Evolutionary conservation across 1,140 invertebrate genomes (phyloP).

Genomic region (Drosophila erecta): DNA sequence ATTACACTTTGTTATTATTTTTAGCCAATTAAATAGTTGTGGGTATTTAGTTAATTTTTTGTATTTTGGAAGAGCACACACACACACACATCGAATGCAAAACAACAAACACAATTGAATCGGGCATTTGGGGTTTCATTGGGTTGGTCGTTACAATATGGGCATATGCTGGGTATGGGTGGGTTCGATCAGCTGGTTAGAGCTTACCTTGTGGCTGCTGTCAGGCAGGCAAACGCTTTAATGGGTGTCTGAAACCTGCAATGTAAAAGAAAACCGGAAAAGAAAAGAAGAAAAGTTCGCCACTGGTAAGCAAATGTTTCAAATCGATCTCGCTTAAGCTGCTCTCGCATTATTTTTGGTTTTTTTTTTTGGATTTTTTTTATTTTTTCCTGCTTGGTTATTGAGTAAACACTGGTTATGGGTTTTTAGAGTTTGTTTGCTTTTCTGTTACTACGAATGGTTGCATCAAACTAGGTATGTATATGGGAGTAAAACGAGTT

Average conservation of each 20-base stretch:
- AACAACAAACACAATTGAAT: constrained; percentile 39
- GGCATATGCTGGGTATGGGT: constrained; percentile 23
- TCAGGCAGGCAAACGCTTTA: constrained; percentile 85
- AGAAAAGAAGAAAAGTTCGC: constrained; percentile 81
- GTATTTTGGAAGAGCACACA: neutral
- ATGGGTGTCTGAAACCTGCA: constrained; percentile 84
- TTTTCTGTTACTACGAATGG: constrained; percentile 39
- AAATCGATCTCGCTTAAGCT: constrained; percentile 56
- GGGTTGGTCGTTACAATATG: constrained; percentile 24
- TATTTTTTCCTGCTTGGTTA: constrained; percentile 27
- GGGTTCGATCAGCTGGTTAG: constrained; percentile 59
- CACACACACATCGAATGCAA: constrained; percentile 22
- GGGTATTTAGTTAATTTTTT: neutral
- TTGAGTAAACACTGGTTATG: constrained; percentile 57
- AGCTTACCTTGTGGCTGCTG: constrained; percentile 84
- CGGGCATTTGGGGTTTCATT: constrained; percentile 17
- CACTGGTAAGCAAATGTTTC: constrained; percentile 72
- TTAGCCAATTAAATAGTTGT: constrained; percentile 28
- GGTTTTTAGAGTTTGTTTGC: constrained; percentile 47
- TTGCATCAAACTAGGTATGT: constrained; percentile 38
- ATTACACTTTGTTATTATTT: constrained; percentile 13
- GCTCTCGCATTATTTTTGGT: constrained; percentile 29
- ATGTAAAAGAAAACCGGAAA: constrained; percentile 83
- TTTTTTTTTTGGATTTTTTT: constrained; percentile 3
- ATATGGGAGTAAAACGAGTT: constrained; percentile 33